A percentile compares a stretch with the other conserved stretches of the same genome.
Evolutionary conservation across 2,113 vertebrate species (phyloP).

Genomic region (Trogon surrucura): DNA sequence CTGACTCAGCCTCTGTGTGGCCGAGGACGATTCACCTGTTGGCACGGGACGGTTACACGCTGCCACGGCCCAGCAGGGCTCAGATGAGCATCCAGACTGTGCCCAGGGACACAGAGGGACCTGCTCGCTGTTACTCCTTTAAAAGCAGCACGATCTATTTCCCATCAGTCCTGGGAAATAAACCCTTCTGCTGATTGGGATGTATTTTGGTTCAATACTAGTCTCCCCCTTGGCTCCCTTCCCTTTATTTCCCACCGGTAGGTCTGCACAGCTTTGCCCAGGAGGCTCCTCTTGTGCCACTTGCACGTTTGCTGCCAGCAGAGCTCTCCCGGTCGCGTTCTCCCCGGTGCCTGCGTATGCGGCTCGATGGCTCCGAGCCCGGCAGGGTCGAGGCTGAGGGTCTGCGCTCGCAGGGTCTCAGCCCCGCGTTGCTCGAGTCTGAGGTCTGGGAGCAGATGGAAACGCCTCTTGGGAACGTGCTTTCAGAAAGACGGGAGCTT

Average conservation of each 20-base stretch:
- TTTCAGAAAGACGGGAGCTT: neutral
- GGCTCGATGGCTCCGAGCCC: no score
- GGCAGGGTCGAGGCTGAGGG: neutral
- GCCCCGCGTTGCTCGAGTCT: neutral
- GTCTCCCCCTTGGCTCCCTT: neutral
- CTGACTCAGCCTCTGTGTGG: constrained; percentile 35
- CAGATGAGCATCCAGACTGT: rapidly evolving
- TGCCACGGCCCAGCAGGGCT: neutral
- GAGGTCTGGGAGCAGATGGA: neutral
- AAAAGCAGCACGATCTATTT: neutral
- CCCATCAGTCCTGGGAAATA: neutral
- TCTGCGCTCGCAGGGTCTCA: neutral
- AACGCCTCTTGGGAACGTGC: neutral
- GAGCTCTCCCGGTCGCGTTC: rapidly evolving
- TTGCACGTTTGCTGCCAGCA: rapidly evolving
- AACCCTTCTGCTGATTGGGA: neutral
- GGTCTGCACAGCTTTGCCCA: neutral
- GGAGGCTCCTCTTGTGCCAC: neutral
- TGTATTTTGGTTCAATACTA: neutral
- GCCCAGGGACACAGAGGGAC: neutral
- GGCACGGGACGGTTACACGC: neutral
- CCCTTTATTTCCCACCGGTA: rapidly evolving
- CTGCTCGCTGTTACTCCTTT: neutral
- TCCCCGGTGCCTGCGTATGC: rapidly evolving
- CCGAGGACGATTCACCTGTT: constrained; percentile 50